Evolutionary conservation across 1,140 invertebrate species (phyloP).

Genomic region (Drosophila melanica): DNA sequence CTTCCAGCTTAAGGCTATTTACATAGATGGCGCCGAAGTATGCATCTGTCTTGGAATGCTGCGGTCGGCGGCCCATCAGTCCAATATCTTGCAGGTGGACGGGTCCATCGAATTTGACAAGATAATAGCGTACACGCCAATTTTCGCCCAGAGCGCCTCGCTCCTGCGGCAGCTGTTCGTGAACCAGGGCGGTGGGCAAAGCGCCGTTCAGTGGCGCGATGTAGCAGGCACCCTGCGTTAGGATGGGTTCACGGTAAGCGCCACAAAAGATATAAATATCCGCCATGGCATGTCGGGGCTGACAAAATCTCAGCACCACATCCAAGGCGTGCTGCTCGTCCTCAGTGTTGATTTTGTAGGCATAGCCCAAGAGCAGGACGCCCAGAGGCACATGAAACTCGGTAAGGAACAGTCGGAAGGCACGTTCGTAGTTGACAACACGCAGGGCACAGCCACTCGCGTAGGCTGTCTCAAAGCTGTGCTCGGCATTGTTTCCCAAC

Average conservation of each 20-base stretch:
- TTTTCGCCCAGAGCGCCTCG: constrained; percentile 21
- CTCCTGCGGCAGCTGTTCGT: constrained; percentile 38
- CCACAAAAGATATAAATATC: constrained; percentile 67
- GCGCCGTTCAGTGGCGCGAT: constrained; percentile 37
- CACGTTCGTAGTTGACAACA: constrained; percentile 58
- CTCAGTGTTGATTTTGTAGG: constrained; percentile 25
- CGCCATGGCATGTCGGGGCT: neutral
- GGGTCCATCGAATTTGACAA: constrained; percentile 61
- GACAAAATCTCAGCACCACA: constrained; percentile 40
- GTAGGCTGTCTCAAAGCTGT: constrained; percentile 73
- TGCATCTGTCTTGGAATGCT: constrained; percentile 7
- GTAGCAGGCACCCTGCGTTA: constrained; percentile 43
- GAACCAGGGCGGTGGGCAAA: constrained; percentile 15
- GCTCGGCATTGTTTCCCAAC: constrained; percentile 58
- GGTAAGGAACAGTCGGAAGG: constrained; percentile 68
- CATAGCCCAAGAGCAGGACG: constrained; percentile 64
- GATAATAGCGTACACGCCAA: constrained; percentile 73
- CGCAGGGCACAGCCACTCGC: constrained; percentile 75
- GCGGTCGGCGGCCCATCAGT: constrained; percentile 42
- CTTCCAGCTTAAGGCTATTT: constrained; percentile 35
- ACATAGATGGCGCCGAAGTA: constrained; percentile 70
- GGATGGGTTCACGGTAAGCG: constrained; percentile 34
- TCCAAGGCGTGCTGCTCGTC: constrained; percentile 42
- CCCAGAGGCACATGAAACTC: constrained; percentile 54
- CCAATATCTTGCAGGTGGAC: constrained; percentile 67